Evolutionary conservation across 2,888 invertebrate species (phyloP), one percentile per base, ranked within the genome.

Genomic region (Drosophila nigricruria): DNA sequence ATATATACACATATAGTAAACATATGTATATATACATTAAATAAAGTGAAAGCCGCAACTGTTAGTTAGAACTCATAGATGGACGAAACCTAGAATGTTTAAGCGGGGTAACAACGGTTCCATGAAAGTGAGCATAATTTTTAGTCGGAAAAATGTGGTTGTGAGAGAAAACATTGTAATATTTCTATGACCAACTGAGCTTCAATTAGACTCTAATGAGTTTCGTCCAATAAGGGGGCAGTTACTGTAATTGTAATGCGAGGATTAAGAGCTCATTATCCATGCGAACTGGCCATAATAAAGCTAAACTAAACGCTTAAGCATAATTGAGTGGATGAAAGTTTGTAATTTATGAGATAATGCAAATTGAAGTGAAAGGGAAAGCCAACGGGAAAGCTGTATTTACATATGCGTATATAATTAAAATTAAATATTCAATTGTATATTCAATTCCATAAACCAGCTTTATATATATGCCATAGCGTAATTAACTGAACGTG

Each of bases 231-330:
- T 20, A 12, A 5, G 70, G 53, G 76, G 50, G 36, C 67, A 20
- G 49, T 36, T 45, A n/a, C 54, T 20, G 34, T 65, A 78, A 69
- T 73, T 77, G 59, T 69, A 58, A 69, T 64, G 69, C 6, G 20
- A 43, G 78, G 65, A 62, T 78, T 73, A 78, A 53, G 78, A 52
- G 52, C 70, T 73, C 34, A 78, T 78, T 77, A 73, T 68, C 47
- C 38, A 36, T 14, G 60, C 40, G 57, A 49, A 64, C 56, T 42
- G 59, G 56, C 25, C 43, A 67, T 63, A 62, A 77, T 77, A 38
- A 25, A 50, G 56, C 36, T 67, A 23, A 23, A 23, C 23, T 43
- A 43, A 43, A 14, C 43, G 43, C 23, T 14, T 43, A 3, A 23
- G 14, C 43, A 43, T 43, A 43, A 23, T 23, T 23, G 43, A 58